Evolutionary conservation across 2,113 vertebrate genomes (phyloP), one percentile per base, ranked within the genome.

Genomic region (Pachycephala philippinensis): DNA sequence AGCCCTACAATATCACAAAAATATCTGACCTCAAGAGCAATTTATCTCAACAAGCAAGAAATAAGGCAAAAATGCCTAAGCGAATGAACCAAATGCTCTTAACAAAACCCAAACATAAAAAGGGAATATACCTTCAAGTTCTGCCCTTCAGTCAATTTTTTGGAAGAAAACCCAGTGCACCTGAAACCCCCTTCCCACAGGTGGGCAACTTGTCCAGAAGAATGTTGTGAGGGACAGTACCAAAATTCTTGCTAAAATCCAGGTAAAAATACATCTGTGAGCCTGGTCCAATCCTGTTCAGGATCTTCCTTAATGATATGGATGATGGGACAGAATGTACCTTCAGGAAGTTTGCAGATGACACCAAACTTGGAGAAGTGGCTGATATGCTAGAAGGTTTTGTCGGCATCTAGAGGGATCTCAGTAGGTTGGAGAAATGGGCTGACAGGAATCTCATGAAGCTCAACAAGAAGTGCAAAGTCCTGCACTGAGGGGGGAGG

Each of bases 401-500:
- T 35, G 6, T 3, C 53, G 23, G 5, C 12, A 39, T 27, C 31
- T n/a, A 53, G n/a, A 69, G 47, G 28, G 9, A 28, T 7, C 7
- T 26, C 22, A 68, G 21, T 18, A 28, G 3, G 5, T 15, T 50
- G 15, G 53, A 83, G 9, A 61, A 83, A 50, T 27, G 23, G 27
- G 4, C 11, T 21, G 6, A 53, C 10, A 47, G 60, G 16, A 53
- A 42, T 69, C 5, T 52, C 15, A 52, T 37, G 2, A 47, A 74
- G 1, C 9, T 79, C 54, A 69, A 37, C 11, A 49, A 65, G 37
- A 71, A 65, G 26, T 52, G 9, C 19, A 30, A 72, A 89, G 50
- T 61, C 14, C 64, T 45, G 3, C 3, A 26, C 8, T n/a, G 40
- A 15, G 5, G 2, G 9, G 4, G 13, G 1, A 12, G 3, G 18